These are phyloP conservation scores for Parnassius mnemosyne DNA, from an alignment of 2,888 invertebrate species.

Conservation along the genomic window DNA sequence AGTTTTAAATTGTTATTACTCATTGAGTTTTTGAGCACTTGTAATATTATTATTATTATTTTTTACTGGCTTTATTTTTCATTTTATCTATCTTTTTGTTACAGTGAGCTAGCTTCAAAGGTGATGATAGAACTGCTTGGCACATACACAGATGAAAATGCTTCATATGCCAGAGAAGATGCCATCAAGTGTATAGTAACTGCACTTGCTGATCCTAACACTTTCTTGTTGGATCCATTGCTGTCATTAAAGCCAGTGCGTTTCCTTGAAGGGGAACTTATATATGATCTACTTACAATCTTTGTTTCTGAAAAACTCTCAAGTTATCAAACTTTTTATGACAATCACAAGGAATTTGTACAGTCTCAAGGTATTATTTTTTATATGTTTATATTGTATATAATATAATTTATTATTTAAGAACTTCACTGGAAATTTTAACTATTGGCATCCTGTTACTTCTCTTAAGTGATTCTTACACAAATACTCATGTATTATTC, in stretches of 20 bases:
- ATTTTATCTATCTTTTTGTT: slow-evolving; percentile 35
- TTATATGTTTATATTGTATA: slow-evolving; percentile 6
- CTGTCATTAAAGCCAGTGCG: slow-evolving; percentile 96
- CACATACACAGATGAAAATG: slow-evolving; percentile 98
- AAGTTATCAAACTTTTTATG: slow-evolving; percentile 95
- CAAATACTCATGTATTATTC: too few species aligned
- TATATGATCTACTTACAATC: slow-evolving; percentile 95
- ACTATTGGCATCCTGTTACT: too few species aligned
- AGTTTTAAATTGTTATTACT: too few species aligned
- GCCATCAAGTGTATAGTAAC: slow-evolving; percentile 98
- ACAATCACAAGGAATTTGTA: slow-evolving; percentile 95
- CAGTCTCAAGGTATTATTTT: slow-evolving; percentile 80
- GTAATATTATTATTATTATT: too few species aligned
- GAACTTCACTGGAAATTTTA: too few species aligned
- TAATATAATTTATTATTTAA: not conserved
- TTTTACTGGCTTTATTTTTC: too few species aligned
- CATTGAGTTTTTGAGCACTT: too few species aligned
- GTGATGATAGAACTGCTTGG: slow-evolving; percentile 98
- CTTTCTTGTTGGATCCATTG: slow-evolving; percentile 96
- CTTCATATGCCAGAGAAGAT: slow-evolving; percentile 97
- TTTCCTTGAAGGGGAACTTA: slow-evolving; percentile 96
- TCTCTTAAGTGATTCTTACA: too few species aligned
- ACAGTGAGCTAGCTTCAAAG: slow-evolving; percentile 93
- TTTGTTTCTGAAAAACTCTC: slow-evolving; percentile 96
- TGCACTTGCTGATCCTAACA: slow-evolving; percentile 96